These are phyloP conservation scores for Coleophora deauratella DNA, from an alignment of 2,888 invertebrate species.

Conservation along the genomic window DNA sequence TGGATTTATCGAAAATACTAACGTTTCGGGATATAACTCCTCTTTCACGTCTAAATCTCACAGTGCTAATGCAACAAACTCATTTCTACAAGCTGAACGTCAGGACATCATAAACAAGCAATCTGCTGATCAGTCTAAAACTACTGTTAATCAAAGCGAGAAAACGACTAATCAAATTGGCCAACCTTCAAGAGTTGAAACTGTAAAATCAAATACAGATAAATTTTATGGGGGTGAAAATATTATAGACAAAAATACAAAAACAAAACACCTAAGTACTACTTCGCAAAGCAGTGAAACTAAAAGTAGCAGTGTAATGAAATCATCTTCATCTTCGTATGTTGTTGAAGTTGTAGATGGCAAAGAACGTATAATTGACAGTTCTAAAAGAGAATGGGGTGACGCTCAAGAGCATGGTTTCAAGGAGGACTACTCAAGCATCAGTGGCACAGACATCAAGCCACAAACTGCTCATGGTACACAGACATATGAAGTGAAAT, in stretches of 20 bases:
- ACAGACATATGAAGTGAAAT: conserved; percentile 68
- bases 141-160: conserved; percentile 18
- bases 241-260: conserved; percentile 42
- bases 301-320: conserved; percentile 69
- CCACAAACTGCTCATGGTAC: conserved; percentile 71
- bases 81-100: conserved; percentile 60
- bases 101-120: conserved; percentile 45
- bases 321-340: conserved; percentile 77
- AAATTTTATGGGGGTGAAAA: conserved; percentile 59
- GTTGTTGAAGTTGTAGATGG: conserved; percentile 79
- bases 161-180: conserved; percentile 33
- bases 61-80: conserved; percentile 50
- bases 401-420: conserved; percentile 57
- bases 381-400: conserved; percentile 74
- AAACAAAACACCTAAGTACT: conserved; percentile 48
- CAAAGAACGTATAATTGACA: conserved; percentile 75
- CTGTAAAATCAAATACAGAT: conserved; percentile 42
- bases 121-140: conserved; percentile 26
- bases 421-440: conserved; percentile 69
- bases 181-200: conserved; percentile 38
- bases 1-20: conserved; percentile 51
- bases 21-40: conserved; percentile 31
- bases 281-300: conserved; percentile 65
- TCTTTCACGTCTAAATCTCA: conserved; percentile 43
- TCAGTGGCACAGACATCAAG: conserved; percentile 73